Evolutionary conservation across 2,797 vertebrate genomes (phyloP).

Genomic region (Telmatherina bonti): DNA sequence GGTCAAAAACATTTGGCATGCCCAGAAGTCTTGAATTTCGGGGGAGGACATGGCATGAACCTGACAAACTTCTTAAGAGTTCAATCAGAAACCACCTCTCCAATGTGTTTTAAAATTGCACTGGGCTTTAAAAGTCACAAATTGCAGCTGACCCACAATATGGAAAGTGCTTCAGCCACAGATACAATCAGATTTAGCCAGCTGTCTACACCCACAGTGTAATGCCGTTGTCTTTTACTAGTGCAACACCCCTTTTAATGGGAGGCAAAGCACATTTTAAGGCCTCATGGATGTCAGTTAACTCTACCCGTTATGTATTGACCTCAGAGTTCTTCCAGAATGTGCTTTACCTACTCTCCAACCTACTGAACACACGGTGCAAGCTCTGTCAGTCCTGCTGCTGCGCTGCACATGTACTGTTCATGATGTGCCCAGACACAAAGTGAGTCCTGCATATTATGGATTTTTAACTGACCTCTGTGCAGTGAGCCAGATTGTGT

Average conservation of each 20-base stretch:
- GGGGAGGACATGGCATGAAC: conserved; percentile 22
- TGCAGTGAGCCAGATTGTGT: conserved; percentile 38
- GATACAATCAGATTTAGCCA: background rate
- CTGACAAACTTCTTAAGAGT: conserved; percentile 4
- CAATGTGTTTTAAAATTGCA: conserved; percentile 22
- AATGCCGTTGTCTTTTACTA: background rate
- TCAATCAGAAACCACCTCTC: conserved; percentile 18
- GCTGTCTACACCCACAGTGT: background rate
- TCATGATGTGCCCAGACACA: background rate
- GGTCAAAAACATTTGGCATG: conserved; percentile 37
- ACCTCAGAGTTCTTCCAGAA: background rate
- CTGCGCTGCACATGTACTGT: background rate
- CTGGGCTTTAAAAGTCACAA: conserved; percentile 16
- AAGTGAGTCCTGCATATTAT: conserved; percentile 38
- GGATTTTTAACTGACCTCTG: conserved; percentile 26
- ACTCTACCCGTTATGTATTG: background rate
- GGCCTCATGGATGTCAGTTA: background rate
- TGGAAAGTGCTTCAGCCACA: background rate
- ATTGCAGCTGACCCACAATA: conserved; percentile 23
- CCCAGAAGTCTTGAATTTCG: conserved; percentile 16
- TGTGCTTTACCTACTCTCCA: background rate
- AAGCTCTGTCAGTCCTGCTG: background rate
- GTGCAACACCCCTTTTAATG: background rate
- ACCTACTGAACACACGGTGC: background rate
- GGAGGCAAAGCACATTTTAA: background rate